These are phyloP conservation scores for Andricus quercusramuli DNA, from an alignment of 2,888 invertebrate genomes.

Conservation along the genomic window DNA sequence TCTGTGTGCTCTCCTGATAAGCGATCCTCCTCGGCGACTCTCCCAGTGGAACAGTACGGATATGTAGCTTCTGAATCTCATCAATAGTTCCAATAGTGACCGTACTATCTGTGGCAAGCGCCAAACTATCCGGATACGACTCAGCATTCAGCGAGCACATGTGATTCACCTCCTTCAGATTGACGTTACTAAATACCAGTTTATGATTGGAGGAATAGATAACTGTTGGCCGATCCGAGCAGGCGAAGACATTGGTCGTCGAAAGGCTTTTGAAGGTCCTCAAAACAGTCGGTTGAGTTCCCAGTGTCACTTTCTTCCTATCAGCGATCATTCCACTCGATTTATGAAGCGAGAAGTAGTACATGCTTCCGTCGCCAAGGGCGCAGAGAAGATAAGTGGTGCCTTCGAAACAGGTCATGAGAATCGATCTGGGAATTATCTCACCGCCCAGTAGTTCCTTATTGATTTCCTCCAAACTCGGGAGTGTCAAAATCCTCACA, in stretches of 20 bases:
- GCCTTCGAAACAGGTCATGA: conserved; percentile 96
- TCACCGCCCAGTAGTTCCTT: conserved; percentile 95
- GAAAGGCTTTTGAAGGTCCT: conserved; percentile 91
- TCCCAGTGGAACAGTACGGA: conserved; percentile 95
- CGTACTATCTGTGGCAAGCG: conserved; percentile 92
- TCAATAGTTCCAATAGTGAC: conserved; percentile 98
- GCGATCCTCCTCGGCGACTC: conserved; percentile 97
- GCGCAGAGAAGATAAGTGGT: conserved; percentile 94
- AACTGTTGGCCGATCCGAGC: conserved; percentile 98
- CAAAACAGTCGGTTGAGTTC: conserved; percentile 97
- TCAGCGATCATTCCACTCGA: conserved; percentile 88
- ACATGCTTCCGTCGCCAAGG: conserved; percentile 98
- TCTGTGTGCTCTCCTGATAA: conserved; percentile 95
- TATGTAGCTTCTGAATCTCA: conserved; percentile 98
- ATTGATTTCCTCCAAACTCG: conserved; percentile 89
- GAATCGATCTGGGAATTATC: conserved; percentile 96
- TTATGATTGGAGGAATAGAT: conserved; percentile 99
- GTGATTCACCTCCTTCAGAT: conserved; percentile 95
- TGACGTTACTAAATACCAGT: conserved; percentile 98
- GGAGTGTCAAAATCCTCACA: conserved; percentile 90
- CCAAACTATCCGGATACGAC: conserved; percentile 95
- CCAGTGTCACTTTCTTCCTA: conserved; percentile 96
- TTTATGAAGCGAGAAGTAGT: conserved; percentile 93
- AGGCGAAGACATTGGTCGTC: conserved; percentile 98
- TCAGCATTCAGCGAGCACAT: conserved; percentile 98